Evolutionary conservation across 2,888 invertebrate species (phyloP).

Genomic region (Drosophila maculinotata): DNA sequence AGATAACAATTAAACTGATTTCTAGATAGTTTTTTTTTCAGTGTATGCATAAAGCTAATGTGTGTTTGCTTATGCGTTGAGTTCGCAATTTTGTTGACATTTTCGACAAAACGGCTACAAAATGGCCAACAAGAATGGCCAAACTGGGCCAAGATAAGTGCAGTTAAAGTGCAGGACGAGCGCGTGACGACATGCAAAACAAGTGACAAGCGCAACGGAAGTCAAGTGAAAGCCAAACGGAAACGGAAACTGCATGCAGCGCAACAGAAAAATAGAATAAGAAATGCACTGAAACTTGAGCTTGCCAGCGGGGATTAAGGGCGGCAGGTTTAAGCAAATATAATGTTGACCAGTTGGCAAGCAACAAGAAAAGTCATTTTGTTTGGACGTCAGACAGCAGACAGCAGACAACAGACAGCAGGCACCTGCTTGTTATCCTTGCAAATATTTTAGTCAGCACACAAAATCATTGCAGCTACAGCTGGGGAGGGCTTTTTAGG

Average conservation of each 20-base stretch:
- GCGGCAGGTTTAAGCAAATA: slow-evolving; percentile 45
- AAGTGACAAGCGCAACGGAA: slow-evolving; percentile 48
- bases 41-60: slow-evolving; percentile 58
- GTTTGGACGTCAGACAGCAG: slow-evolving; percentile 20
- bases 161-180: slow-evolving; percentile 72
- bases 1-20: too few species aligned
- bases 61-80: slow-evolving; percentile 32
- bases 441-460: slow-evolving; percentile 52
- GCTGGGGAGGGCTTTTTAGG: too few species aligned
- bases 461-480: slow-evolving; percentile 40
- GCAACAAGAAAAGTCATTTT: slow-evolving; percentile 73
- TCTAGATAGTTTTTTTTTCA: background rate
- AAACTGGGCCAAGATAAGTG: slow-evolving; percentile 65
- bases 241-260: slow-evolving; percentile 71
- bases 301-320: slow-evolving; percentile 3
- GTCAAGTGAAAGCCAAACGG: slow-evolving; percentile 67
- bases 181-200: slow-evolving; percentile 77
- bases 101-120: slow-evolving; percentile 78
- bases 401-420: background rate
- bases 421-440: slow-evolving; percentile 57
- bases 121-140: slow-evolving; percentile 52
- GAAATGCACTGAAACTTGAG: background rate
- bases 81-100: slow-evolving; percentile 73
- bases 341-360: slow-evolving; percentile 78
- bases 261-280: slow-evolving; percentile 21